Conservation (phyloP, 2,113 vertebrate species). For the Ictalurus punctatus region DNA sequence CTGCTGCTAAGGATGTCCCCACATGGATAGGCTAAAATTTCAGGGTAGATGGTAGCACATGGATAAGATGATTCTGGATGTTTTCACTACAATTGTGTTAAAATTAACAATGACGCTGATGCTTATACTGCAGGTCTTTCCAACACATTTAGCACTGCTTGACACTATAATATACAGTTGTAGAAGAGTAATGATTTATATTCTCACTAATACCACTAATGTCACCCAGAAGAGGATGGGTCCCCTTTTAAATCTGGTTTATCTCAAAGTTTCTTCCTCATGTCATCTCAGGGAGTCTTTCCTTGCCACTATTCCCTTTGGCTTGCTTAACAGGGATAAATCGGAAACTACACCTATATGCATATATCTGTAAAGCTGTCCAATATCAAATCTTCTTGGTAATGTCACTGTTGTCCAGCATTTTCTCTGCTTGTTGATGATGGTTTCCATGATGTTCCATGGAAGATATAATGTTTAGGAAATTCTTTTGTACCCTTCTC, state of each 20-base stretch:
- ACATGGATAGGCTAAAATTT: neutral
- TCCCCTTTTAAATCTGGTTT: neutral
- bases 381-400: neutral
- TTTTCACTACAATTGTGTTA: neutral
- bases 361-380: neutral
- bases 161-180: neutral
- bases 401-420: neutral
- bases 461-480: neutral
- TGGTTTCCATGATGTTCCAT: neutral
- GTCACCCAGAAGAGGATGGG: neutral
- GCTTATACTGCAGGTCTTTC: neutral
- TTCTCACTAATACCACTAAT: neutral
- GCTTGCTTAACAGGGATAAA: neutral
- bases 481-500: neutral
- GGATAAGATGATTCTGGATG: neutral
- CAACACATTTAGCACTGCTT: neutral
- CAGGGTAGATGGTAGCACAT: neutral
- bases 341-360: neutral
- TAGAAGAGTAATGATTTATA: neutral
- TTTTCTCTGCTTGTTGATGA: too few relatives aligned
- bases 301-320: neutral
- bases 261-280: neutral
- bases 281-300: neutral
- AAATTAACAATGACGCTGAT: neutral
- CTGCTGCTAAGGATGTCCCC: neutral